Evolutionary conservation across 1,140 invertebrate species (phyloP), one percentile per base, ranked within the genome.

Genomic region (Metaphire vulgaris): DNA sequence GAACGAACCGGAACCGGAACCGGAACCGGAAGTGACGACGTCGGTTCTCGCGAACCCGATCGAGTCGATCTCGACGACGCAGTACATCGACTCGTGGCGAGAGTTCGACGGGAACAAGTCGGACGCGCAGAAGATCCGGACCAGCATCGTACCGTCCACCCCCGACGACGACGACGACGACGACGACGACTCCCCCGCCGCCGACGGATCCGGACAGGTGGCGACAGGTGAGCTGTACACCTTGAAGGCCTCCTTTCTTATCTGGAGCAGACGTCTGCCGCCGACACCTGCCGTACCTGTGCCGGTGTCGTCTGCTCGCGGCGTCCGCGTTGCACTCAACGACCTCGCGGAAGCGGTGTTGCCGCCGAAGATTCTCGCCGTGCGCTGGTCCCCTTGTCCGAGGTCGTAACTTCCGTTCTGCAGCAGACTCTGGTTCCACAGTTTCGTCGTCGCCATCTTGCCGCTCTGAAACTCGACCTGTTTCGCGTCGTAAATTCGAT

Each of bases 41-140:
- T 98, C 96, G 1, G 97, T 99, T 32, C 97, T 87, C 1, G 97
- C 97, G 88, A 98, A 98, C 86, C 99, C 96, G 12, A 97, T 92
- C 79, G 95, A 90, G 86, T 99, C 97, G 81, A 95, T 94, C 85
- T 98, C 96, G 34, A 99, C 88, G 0, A 99, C 96, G 84, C 96
- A 98, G 83, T 99, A 99, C 32, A 99, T 88, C 87, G 98, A 95
- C 21, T 70, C 67, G 15, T 68, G 80, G 1, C 79, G 74, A 2
- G 90, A 89, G 65, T 91, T 89, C 1, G 90, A 89, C 16, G 93
- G 91, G 80, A 94, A 89, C 29, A 97, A 88, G 26, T 93, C 94
- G 76, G 94, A 90, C 1, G 94, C 95, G 1, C 93, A 93, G 32
- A 97, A 87, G 56, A 98, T 87, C 84, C 96, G 94, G 2, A 97